These are phyloP conservation scores for Adelges cooleyi DNA, from an alignment of 1,140 invertebrate genomes.

Conservation along the genomic window DNA sequence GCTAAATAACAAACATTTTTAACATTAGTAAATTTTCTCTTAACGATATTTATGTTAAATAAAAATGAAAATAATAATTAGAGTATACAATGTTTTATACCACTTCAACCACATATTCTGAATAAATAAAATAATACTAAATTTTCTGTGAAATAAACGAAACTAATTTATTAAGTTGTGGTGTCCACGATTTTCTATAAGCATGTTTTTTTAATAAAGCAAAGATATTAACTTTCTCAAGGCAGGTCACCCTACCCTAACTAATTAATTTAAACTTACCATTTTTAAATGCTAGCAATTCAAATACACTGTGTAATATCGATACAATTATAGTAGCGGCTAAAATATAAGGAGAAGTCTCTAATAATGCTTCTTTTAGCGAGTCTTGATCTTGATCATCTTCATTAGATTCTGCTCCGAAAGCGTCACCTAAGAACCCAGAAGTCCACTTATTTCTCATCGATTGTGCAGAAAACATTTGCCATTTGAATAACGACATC, in stretches of 20 bases:
- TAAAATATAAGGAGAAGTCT: conserved; percentile 93
- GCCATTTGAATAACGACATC: conserved; percentile 92
- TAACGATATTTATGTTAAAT: too few relatives aligned
- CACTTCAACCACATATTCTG: background rate
- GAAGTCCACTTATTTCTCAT: conserved; percentile 69
- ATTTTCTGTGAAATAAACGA: too few relatives aligned
- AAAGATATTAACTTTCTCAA: too few relatives aligned
- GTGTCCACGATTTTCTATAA: too few relatives aligned
- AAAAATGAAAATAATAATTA: too few relatives aligned
- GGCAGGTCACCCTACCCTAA: background rate
- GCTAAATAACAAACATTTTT: too few relatives aligned
- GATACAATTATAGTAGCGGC: conserved; percentile 86
- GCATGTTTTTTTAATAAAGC: too few relatives aligned
- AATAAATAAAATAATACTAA: background rate
- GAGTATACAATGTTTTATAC: background rate
- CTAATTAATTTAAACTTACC: conserved; percentile 43
- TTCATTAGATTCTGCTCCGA: conserved; percentile 40
- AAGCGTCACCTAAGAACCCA: conserved; percentile 45
- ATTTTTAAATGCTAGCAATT: conserved; percentile 98
- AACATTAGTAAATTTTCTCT: too few relatives aligned
- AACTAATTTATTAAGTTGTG: too few relatives aligned
- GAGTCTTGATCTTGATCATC: conserved; percentile 74
- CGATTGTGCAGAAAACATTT: conserved; percentile 82
- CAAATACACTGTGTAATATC: conserved; percentile 93
- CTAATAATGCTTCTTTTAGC: conserved; percentile 89